phyloP scores from a whole-genome alignment of 2,113 vertebrate genomes.

The Cromileptes altivelis region DNA sequence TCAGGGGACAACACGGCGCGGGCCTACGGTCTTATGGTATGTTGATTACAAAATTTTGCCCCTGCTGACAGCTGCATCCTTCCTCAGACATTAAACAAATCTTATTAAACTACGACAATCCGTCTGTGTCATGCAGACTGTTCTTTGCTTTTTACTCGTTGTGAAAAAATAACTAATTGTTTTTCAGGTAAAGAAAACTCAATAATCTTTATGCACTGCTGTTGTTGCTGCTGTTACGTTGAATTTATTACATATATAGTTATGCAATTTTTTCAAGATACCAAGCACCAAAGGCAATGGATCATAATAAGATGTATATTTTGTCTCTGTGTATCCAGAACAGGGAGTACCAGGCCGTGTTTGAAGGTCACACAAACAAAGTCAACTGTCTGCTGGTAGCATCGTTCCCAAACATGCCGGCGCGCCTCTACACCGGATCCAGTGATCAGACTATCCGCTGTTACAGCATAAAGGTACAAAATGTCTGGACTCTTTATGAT shows the following conservation, averaged over 20 bases:
- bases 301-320: neutral
- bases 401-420: constrained; percentile 82
- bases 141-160: neutral
- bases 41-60: constrained; percentile 22
- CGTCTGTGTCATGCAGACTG: neutral
- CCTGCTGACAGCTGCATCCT: neutral
- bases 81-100: too few relatives aligned
- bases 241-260: neutral
- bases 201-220: neutral
- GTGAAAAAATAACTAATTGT: neutral
- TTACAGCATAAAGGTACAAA: constrained; percentile 89
- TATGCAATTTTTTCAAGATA: neutral
- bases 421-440: constrained; percentile 92
- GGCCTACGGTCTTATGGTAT: constrained; percentile 90
- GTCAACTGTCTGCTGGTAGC: constrained; percentile 94
- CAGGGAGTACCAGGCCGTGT: constrained; percentile 89
- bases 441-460: constrained; percentile 94
- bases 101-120: neutral
- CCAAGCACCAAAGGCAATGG: neutral
- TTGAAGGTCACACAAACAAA: constrained; percentile 93
- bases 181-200: neutral
- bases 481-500: neutral
- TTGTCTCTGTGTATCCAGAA: constrained; percentile 78
- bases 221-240: neutral
- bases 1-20: constrained; percentile 95